Evolutionary conservation across 2,888 invertebrate genomes (phyloP).

Genomic region (Yponomeuta evonymella): DNA sequence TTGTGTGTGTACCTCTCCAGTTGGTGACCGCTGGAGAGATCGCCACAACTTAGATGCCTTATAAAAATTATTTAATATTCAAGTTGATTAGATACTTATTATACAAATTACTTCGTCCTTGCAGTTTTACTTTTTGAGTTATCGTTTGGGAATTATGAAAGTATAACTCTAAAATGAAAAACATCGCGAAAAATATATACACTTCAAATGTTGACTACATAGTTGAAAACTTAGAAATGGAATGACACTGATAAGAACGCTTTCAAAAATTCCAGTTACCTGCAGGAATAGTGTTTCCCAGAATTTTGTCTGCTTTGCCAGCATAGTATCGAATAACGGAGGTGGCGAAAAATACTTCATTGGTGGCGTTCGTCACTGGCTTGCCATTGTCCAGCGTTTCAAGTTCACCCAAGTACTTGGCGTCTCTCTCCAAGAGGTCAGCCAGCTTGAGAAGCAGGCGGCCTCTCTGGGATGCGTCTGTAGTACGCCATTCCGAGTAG

Average conservation of each 20-base stretch:
- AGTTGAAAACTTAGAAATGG: too few relatives aligned
- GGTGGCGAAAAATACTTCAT: conserved; percentile 78
- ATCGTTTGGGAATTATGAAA: too few relatives aligned
- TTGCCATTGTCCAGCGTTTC: conserved; percentile 97
- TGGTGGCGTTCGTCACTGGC: conserved; percentile 82
- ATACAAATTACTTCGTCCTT: too few relatives aligned
- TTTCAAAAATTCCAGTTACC: conserved; percentile 31
- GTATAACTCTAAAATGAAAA: background rate
- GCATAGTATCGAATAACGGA: conserved; percentile 87
- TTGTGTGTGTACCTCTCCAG: too few relatives aligned
- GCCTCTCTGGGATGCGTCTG: conserved; percentile 88
- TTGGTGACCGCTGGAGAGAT: too few relatives aligned
- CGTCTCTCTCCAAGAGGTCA: conserved; percentile 84
- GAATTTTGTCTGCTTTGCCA: conserved; percentile 93
- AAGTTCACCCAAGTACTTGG: conserved; percentile 82
- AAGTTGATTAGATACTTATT: too few relatives aligned
- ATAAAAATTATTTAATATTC: too few relatives aligned
- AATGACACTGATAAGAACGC: background rate
- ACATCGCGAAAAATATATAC: too few relatives aligned
- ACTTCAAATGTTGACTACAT: background rate
- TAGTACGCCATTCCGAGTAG: conserved; percentile 83
- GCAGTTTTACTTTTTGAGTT: too few relatives aligned
- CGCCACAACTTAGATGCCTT: too few relatives aligned
- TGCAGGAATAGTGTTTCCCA: conserved; percentile 84
- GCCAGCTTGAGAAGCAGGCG: conserved; percentile 82